Percentiles rank a stretch among this genome's conserved stretches.
phyloP scores from a whole-genome alignment of 2,888 invertebrate genomes.

The Habroteleia sp. region DNA sequence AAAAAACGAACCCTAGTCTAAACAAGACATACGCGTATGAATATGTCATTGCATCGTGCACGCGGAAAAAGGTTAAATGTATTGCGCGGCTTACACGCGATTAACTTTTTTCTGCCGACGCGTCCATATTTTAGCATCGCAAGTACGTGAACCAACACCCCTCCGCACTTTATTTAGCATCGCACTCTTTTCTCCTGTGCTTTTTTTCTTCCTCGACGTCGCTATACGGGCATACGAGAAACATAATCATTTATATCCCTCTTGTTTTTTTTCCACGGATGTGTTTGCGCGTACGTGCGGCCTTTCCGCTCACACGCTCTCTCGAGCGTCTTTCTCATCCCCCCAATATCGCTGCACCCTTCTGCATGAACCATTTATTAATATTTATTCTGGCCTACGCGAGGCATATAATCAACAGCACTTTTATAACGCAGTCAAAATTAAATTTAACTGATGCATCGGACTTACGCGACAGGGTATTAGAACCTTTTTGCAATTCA shows the following conservation, averaged over 20 bases:
- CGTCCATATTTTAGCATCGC: constrained; percentile 56
- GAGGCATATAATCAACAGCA: constrained; percentile 16
- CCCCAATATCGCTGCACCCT: constrained; percentile 39
- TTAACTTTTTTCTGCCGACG: constrained; percentile 49
- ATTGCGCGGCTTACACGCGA: constrained; percentile 57
- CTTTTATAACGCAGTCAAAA: constrained; percentile 16
- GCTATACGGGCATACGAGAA: constrained; percentile 34
- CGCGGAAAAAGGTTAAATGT: constrained; percentile 48
- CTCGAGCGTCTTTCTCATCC: constrained; percentile 37
- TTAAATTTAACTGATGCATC: neutral
- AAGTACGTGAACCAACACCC: constrained; percentile 43
- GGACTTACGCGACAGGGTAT: constrained; percentile 2
- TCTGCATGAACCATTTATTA: constrained; percentile 36
- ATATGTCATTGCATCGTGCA: constrained; percentile 51
- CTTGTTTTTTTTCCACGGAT: constrained; percentile 34
- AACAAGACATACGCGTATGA: constrained; percentile 50
- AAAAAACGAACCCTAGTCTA: constrained; percentile 25
- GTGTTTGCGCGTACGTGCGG: constrained; percentile 8
- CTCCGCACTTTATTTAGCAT: constrained; percentile 24
- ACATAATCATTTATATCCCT: constrained; percentile 55
- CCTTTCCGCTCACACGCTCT: constrained; percentile 59
- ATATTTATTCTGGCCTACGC: constrained; percentile 26
- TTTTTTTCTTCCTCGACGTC: constrained; percentile 16
- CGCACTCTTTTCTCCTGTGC: constrained; percentile 1
- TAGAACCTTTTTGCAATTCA: constrained; percentile 12